A percentile compares a stretch with the other conserved stretches of the same genome.
These are phyloP conservation scores for Cheirogaleus major DNA, from an alignment of 2,797 vertebrate genomes.

Conservation along the genomic window DNA sequence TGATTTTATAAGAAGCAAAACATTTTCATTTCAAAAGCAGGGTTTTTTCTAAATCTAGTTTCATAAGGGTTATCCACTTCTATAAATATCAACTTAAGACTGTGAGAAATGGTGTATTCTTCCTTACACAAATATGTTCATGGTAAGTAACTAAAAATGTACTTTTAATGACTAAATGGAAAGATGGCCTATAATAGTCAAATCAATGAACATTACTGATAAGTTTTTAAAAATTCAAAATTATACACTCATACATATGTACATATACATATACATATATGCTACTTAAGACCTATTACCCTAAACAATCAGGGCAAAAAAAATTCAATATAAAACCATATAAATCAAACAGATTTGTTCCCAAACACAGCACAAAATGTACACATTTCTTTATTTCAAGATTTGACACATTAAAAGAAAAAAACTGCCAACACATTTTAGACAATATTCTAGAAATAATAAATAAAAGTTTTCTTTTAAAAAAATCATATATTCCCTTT, in stretches of 20 bases:
- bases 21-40: slow-evolving; percentile 55
- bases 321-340: slow-evolving; percentile 82
- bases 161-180: slow-evolving; percentile 34
- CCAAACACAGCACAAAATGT: slow-evolving; percentile 77
- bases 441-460: slow-evolving; percentile 83
- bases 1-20: slow-evolving; percentile 60
- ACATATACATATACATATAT: not conserved
- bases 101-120: slow-evolving; percentile 68
- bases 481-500: slow-evolving; percentile 81
- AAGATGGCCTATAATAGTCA: slow-evolving; percentile 44
- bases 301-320: slow-evolving; percentile 82
- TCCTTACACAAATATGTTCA: slow-evolving; percentile 62
- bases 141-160: slow-evolving; percentile 50
- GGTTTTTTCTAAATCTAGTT: slow-evolving; percentile 58
- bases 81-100: slow-evolving; percentile 61
- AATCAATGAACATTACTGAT: slow-evolving; percentile 50
- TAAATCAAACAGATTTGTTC: slow-evolving; percentile 83
- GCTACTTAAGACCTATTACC: slow-evolving; percentile 75
- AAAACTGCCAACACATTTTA: slow-evolving; percentile 75
- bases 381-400: slow-evolving; percentile 76
- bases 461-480: slow-evolving; percentile 83
- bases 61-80: slow-evolving; percentile 61
- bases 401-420: slow-evolving; percentile 81
- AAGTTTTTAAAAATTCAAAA: slow-evolving; percentile 72
- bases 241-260: slow-evolving; percentile 72